Percentiles rank a stretch among this genome's conserved stretches.
phyloP scores from a whole-genome alignment of 1,140 invertebrate genomes.

The Sinonovacula constricta region DNA sequence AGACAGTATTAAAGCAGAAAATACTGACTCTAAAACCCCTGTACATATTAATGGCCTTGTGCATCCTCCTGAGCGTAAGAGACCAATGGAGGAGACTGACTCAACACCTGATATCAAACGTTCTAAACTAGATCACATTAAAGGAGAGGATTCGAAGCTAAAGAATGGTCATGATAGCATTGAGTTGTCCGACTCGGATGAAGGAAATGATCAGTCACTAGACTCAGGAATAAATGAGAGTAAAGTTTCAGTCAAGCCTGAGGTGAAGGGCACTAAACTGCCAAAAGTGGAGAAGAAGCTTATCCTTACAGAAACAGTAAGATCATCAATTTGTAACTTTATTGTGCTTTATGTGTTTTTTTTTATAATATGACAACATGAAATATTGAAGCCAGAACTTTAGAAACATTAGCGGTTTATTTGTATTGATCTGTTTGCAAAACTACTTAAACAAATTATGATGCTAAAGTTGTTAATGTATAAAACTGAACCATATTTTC shows the following conservation, averaged over 20 bases:
- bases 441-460: too few relatives aligned
- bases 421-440: too few relatives aligned
- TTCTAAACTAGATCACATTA: constrained; percentile 53
- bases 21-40: background rate
- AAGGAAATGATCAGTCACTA: too few relatives aligned
- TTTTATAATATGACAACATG: too few relatives aligned
- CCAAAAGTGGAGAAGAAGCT: constrained; percentile 53
- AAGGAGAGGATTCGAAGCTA: constrained; percentile 55
- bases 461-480: too few relatives aligned
- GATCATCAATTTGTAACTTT: constrained; percentile 45
- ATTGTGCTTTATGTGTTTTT: constrained; percentile 57
- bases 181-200: constrained; percentile 51
- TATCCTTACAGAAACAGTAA: constrained; percentile 10
- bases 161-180: constrained; percentile 32
- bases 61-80: background rate
- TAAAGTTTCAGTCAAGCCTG: constrained; percentile 27
- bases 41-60: background rate
- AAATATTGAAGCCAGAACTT: too few relatives aligned
- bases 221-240: constrained; percentile 26
- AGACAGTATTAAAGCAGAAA: background rate
- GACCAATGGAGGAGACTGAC: background rate
- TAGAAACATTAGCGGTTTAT: too few relatives aligned
- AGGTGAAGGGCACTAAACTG: constrained; percentile 10
- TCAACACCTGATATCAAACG: constrained; percentile 27
- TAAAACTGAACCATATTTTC: too few relatives aligned